phyloP scores from a whole-genome alignment of 1,140 invertebrate species.

The Trachymyrmex cornetzi region DNA sequence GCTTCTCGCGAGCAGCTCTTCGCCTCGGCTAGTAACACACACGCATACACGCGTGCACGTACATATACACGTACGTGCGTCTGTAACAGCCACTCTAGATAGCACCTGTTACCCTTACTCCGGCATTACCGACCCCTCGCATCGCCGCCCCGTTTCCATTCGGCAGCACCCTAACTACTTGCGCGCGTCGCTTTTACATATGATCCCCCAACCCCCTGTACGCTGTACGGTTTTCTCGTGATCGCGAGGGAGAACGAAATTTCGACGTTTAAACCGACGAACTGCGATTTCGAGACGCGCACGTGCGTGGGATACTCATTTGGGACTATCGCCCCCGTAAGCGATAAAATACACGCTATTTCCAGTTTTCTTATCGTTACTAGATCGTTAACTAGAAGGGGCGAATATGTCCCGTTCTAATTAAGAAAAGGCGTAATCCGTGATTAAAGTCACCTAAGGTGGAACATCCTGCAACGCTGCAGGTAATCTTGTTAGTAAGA shows the following conservation, averaged over 20 bases:
- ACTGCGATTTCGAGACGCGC: slow-evolving; percentile 55
- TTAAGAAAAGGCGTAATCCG: slow-evolving; percentile 30
- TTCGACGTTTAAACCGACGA: slow-evolving; percentile 57
- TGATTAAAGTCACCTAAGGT: slow-evolving; percentile 33
- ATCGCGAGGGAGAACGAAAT: slow-evolving; percentile 55
- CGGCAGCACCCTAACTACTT: slow-evolving; percentile 70
- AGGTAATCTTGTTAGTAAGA: slow-evolving; percentile 15
- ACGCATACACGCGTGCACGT: slow-evolving; percentile 49
- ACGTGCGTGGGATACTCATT: slow-evolving; percentile 51
- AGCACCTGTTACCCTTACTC: slow-evolving; percentile 83
- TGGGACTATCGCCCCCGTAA: slow-evolving; percentile 39
- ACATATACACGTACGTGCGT: slow-evolving; percentile 40
- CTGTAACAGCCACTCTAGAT: slow-evolving; percentile 77
- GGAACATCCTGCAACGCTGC: neutral
- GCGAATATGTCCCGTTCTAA: neutral
- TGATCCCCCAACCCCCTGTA: slow-evolving; percentile 41
- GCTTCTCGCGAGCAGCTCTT: slow-evolving; percentile 77
- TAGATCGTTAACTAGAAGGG: too few relatives aligned
- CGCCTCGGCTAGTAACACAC: slow-evolving; percentile 69
- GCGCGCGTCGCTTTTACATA: slow-evolving; percentile 74
- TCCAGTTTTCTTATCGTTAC: slow-evolving; percentile 31
- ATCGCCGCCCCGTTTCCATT: slow-evolving; percentile 69
- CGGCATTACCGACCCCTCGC: slow-evolving; percentile 67
- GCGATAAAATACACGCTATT: slow-evolving; percentile 3
- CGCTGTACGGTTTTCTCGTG: slow-evolving; percentile 14